A percentile compares a stretch with the other conserved stretches of the same genome.
These are phyloP conservation scores for Pentalonia nigronervosa DNA, from an alignment of 1,140 invertebrate species.

Conservation along the genomic window DNA sequence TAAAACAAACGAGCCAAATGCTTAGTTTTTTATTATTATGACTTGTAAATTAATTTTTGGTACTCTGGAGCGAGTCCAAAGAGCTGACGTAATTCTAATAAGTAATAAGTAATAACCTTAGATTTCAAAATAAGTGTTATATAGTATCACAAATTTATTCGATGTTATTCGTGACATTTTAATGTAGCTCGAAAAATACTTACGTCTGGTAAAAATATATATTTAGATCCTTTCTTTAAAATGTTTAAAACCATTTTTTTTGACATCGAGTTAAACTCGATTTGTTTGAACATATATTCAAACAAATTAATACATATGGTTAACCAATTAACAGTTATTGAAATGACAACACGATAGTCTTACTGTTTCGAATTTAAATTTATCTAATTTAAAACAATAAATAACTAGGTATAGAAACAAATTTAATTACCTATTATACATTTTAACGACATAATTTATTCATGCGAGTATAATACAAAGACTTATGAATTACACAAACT, in stretches of 20 bases:
- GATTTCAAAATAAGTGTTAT: neutral
- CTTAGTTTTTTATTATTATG: neutral
- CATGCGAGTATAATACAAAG: neutral
- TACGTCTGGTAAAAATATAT: neutral
- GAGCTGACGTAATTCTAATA: neutral
- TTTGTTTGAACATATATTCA: neutral
- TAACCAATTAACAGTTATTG: neutral
- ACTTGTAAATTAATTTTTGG: conserved; percentile 17
- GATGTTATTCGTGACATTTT: neutral
- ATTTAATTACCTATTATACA: neutral
- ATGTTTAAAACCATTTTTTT: neutral
- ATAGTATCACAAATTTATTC: neutral
- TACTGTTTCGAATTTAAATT: neutral
- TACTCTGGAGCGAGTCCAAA: neutral
- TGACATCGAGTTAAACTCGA: neutral
- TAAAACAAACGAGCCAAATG: conserved; percentile 22
- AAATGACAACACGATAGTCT: neutral
- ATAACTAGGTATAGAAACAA: neutral
- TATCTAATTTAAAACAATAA: neutral
- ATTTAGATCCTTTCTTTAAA: neutral
- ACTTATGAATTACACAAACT: neutral
- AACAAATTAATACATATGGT: neutral
- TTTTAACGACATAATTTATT: neutral
- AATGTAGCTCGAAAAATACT: neutral
- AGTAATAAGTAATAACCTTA: conserved; percentile 16